phyloP scores from a whole-genome alignment of 1,140 invertebrate genomes.

The Caenorhabditis latens region DNA sequence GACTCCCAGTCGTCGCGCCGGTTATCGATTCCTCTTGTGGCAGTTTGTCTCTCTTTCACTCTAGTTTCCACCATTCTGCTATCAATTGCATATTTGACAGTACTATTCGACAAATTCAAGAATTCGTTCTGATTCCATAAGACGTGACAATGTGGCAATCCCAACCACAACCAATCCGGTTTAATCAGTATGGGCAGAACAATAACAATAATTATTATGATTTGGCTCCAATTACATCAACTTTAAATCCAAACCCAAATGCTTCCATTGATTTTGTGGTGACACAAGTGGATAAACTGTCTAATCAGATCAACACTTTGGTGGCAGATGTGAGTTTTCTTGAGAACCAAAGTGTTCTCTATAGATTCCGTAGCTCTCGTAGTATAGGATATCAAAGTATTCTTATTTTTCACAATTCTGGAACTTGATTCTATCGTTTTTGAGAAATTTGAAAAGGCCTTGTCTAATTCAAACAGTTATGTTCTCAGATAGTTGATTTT shows the following conservation, averaged over 20 bases:
- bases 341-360: too few species aligned
- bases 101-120: background rate
- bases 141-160: background rate
- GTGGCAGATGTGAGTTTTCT: slow-evolving; percentile 51
- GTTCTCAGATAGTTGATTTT: too few species aligned
- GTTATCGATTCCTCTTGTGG: slow-evolving; percentile 21
- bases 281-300: slow-evolving; percentile 59
- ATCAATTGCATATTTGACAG: background rate
- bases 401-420: too few species aligned
- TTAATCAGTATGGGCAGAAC: slow-evolving; percentile 15
- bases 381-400: too few species aligned
- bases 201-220: slow-evolving; percentile 3
- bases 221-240: background rate
- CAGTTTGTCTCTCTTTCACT: background rate
- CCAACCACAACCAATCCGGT: slow-evolving; percentile 4
- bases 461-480: too few species aligned
- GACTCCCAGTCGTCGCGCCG: background rate
- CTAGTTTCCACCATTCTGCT: background rate
- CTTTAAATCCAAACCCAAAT: slow-evolving; percentile 39
- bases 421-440: too few species aligned
- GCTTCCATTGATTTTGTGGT: slow-evolving; percentile 62
- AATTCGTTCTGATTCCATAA: background rate
- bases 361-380: too few species aligned
- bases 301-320: slow-evolving; percentile 59
- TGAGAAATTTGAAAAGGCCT: too few species aligned